A percentile compares a stretch with the other conserved stretches of the same genome.
Evolutionary conservation across 2,113 vertebrate species (phyloP).

Genomic region (Balaeniceps rex): DNA sequence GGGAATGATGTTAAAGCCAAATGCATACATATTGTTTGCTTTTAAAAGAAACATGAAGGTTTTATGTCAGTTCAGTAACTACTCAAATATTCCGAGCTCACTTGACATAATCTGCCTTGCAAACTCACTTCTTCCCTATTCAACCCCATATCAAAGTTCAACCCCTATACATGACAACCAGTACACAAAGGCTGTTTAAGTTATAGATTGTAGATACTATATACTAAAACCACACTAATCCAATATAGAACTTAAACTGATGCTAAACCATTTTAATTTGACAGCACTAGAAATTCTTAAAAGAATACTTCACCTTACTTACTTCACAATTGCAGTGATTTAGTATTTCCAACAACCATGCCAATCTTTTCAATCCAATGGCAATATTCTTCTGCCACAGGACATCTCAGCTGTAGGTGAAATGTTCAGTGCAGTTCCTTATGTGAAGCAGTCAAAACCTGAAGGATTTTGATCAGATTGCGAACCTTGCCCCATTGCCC

Average conservation of each 20-base stretch:
- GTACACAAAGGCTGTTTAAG: neutral
- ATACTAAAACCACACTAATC: neutral
- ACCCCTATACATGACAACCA: neutral
- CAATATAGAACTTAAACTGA: neutral
- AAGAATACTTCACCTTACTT: neutral
- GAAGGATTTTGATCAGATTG: neutral
- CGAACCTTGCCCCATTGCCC: neutral
- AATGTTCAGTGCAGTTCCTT: neutral
- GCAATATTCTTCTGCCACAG: neutral
- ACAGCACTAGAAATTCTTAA: neutral
- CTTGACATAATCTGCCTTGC: neutral
- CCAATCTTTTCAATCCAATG: neutral
- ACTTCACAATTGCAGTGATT: neutral
- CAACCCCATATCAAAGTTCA: neutral
- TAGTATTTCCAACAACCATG: accelerated
- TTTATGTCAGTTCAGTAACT: neutral
- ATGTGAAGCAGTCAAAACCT: neutral
- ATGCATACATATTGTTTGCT: neutral
- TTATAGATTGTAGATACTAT: accelerated
- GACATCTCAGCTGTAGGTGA: neutral
- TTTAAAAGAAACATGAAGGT: neutral
- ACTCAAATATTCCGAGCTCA: neutral
- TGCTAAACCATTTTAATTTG: neutral
- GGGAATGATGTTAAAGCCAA: neutral
- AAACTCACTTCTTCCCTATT: neutral